Evolutionary conservation across 1,140 invertebrate species (phyloP).

Genomic region (Diorhabda carinulata): DNA sequence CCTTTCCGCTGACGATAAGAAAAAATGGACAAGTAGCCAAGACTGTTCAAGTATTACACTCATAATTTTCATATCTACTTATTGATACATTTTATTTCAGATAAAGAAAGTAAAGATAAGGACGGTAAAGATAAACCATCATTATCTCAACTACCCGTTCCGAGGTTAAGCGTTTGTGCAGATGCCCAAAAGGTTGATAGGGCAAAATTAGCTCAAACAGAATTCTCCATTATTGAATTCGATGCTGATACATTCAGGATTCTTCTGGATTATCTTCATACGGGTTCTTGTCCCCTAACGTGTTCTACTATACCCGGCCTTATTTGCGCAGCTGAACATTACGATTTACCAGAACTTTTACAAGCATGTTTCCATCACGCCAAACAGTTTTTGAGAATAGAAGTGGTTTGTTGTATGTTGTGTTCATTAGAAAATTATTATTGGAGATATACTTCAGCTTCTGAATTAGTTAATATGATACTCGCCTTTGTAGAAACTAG

Average conservation of each 20-base stretch:
- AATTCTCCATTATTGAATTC: conserved; percentile 95
- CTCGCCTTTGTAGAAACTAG: conserved; percentile 84
- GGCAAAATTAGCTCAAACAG: conserved; percentile 85
- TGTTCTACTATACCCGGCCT: conserved; percentile 89
- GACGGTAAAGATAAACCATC: conserved; percentile 71
- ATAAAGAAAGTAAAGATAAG: conserved; percentile 70
- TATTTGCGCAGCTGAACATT: conserved; percentile 91
- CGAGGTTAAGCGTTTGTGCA: conserved; percentile 84
- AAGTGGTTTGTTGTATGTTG: conserved; percentile 89
- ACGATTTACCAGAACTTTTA: conserved; percentile 85
- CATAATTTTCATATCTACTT: background rate
- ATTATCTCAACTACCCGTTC: conserved; percentile 70
- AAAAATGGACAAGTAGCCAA: conserved; percentile 87
- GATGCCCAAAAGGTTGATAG: conserved; percentile 91
- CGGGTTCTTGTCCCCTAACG: conserved; percentile 84
- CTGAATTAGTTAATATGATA: conserved; percentile 91
- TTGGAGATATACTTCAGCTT: conserved; percentile 91
- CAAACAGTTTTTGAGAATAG: conserved; percentile 87
- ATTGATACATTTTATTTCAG: conserved; percentile 23
- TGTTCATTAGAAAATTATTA: conserved; percentile 91
- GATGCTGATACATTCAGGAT: conserved; percentile 90
- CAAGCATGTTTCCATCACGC: conserved; percentile 94
- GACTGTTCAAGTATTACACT: conserved; percentile 73
- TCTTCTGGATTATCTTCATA: conserved; percentile 86
- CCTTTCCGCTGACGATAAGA: conserved; percentile 78